These are phyloP conservation scores for Diorhabda carinulata DNA, from an alignment of 1,140 invertebrate genomes.

Conservation along the genomic window DNA sequence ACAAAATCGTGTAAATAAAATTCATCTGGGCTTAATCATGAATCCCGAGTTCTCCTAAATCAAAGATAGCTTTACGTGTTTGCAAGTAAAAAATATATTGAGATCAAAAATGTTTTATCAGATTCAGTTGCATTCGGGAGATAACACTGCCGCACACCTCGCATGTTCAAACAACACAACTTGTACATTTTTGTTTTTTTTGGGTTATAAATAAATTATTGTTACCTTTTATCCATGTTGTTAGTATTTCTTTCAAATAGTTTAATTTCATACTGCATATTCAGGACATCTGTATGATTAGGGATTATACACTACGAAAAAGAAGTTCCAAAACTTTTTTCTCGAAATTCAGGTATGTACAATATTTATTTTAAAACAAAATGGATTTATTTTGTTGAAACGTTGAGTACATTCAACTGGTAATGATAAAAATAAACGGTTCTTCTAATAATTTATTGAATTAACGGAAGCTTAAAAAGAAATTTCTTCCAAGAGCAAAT, in stretches of 20 bases:
- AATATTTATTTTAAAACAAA: not conserved
- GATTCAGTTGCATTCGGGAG: conserved; percentile 31
- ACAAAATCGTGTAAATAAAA: not conserved
- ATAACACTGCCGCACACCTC: conserved; percentile 43
- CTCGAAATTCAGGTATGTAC: not conserved
- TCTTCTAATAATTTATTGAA: no score
- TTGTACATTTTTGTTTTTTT: conserved; percentile 26
- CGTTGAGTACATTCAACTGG: no score
- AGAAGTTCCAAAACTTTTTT: conserved; percentile 27
- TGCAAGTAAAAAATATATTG: conserved; percentile 18
- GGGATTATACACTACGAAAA: not conserved
- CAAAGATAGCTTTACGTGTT: conserved; percentile 39
- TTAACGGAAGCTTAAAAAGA: no score
- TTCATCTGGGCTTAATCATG: not conserved
- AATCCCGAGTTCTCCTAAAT: conserved; percentile 28
- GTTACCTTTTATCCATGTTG: not conserved
- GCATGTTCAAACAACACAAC: conserved; percentile 38
- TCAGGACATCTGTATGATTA: no score
- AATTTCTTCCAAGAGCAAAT: no score
- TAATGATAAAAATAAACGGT: no score
- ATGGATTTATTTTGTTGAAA: no score
- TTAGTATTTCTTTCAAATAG: not conserved
- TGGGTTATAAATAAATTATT: not conserved
- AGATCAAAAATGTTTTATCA: conserved; percentile 6
- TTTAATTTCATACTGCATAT: not conserved